These are phyloP conservation scores for Philereme vetulata DNA, from an alignment of 2,888 invertebrate species.

Conservation along the genomic window DNA sequence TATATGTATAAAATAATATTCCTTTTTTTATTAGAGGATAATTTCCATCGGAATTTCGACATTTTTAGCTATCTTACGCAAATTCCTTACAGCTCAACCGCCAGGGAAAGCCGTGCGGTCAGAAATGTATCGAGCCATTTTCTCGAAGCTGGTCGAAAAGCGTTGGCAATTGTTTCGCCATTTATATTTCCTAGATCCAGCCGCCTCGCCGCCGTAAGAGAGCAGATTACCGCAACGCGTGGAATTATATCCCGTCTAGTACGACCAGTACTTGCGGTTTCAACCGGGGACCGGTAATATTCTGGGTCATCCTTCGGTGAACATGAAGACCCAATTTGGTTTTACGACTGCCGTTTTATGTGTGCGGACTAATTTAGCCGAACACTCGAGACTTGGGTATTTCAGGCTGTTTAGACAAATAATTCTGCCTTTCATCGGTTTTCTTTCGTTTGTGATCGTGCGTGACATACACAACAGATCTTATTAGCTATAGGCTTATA, in stretches of 20 bases:
- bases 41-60: too few species aligned
- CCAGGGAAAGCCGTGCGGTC: too few species aligned
- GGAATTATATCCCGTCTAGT: slow-evolving; percentile 29
- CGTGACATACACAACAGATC: background rate
- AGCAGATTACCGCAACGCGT: slow-evolving; percentile 15
- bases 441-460: background rate
- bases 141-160: slow-evolving; percentile 2
- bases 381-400: background rate
- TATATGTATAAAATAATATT: too few species aligned
- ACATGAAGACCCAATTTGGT: slow-evolving; percentile 28
- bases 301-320: slow-evolving; percentile 25
- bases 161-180: slow-evolving; percentile 21
- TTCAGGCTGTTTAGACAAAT: background rate
- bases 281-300: slow-evolving; percentile 31
- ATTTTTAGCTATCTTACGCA: too few species aligned
- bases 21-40: too few species aligned
- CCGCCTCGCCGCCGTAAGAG: background rate
- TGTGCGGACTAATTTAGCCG: slow-evolving; percentile 7
- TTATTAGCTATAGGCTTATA: slow-evolving; percentile 2
- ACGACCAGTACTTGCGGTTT: slow-evolving; percentile 4
- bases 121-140: slow-evolving; percentile 2
- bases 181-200: slow-evolving; percentile 25
- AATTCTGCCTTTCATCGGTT: background rate
- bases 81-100: too few species aligned
- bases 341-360: slow-evolving; percentile 27